These are phyloP conservation scores for Morpho helenor DNA, from an alignment of 2,888 invertebrate species.

Conservation along the genomic window DNA sequence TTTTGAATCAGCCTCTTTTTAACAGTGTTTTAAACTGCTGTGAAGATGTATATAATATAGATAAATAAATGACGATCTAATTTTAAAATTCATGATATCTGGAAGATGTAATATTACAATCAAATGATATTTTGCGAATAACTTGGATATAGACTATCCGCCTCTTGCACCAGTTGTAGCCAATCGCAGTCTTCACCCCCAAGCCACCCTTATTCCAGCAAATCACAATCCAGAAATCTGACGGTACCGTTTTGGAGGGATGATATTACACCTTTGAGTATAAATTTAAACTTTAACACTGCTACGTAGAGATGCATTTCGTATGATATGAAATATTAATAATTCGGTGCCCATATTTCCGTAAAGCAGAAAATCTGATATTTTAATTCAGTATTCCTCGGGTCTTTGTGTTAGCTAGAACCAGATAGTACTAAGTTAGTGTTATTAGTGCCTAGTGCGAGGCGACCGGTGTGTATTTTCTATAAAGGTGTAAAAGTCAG, in stretches of 20 bases:
- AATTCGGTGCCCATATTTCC: slow-evolving; percentile 46
- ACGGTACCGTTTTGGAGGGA: slow-evolving; percentile 44
- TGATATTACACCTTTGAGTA: slow-evolving; percentile 22
- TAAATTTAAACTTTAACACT: slow-evolving; percentile 24
- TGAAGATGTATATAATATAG: too few relatives aligned
- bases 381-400: slow-evolving; percentile 62
- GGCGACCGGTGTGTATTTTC: slow-evolving; percentile 30
- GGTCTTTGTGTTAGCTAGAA: slow-evolving; percentile 25
- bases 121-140: background rate
- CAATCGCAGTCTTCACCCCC: slow-evolving; percentile 53
- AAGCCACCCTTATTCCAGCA: slow-evolving; percentile 45
- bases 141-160: slow-evolving; percentile 38
- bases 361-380: slow-evolving; percentile 45
- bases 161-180: slow-evolving; percentile 57
- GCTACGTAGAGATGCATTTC: slow-evolving; percentile 28
- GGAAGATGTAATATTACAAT: background rate
- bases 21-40: too few relatives aligned
- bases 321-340: slow-evolving; percentile 42
- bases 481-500: slow-evolving; percentile 34
- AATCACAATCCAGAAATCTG: slow-evolving; percentile 62
- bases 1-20: too few relatives aligned
- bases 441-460: slow-evolving; percentile 22
- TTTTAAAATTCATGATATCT: too few relatives aligned
- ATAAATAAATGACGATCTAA: too few relatives aligned
- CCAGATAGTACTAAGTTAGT: slow-evolving; percentile 10